Base-by-base conservation (phyloP, 2,888 invertebrate genomes). In the Mermis nigrescens region DNA sequence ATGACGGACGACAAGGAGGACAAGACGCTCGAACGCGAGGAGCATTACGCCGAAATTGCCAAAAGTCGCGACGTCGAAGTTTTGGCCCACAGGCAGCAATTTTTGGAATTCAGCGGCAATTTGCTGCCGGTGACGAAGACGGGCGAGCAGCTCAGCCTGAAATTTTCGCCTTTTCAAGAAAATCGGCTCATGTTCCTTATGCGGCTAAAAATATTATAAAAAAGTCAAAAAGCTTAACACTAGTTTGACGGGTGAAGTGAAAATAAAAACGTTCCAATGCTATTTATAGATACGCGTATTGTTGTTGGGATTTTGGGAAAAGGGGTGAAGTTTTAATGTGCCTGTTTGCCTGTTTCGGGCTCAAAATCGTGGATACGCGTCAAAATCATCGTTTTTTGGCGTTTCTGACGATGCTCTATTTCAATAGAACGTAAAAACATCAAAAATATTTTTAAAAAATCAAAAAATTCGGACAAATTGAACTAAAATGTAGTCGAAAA, bases 51-150 rank as follows among this genome's bases (percentile, higher is more conserved):
- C 24, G 94, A 98, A 79, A 92, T 98, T 22, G 94, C 95, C 48
- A 90, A 94, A 75, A 92, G 92, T 73, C 80, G 91, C 64, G 94
- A 95, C 74, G 92, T 95, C 58, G 95, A 95, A 82, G 91, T 83
- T 52, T 77, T 92, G 64, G 92, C 94, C 77, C 90, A 89, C 46
- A 91, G 92, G 75, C 82, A 85, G 48, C 87, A 94, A 65, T 92
- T 84, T 75, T 79, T 98, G 57, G 98, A 98, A 75, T 94, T 98
- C 75, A 87, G 87, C 58, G 95, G 95, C 52, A 95, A 95, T 76
- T 76, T 98, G 64, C 84, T 92, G 57, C 57, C 95, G 95, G 38
- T 98, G 15, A 85, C 94, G 26, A 98, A 92, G 74, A 89, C 91
- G 57, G 94, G 94, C 2, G 95, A 98, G 71, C 95, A 95, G 71